Base-by-base conservation (phyloP, 2,888 invertebrate species). In the Hirtodrosophila confusa region DNA sequence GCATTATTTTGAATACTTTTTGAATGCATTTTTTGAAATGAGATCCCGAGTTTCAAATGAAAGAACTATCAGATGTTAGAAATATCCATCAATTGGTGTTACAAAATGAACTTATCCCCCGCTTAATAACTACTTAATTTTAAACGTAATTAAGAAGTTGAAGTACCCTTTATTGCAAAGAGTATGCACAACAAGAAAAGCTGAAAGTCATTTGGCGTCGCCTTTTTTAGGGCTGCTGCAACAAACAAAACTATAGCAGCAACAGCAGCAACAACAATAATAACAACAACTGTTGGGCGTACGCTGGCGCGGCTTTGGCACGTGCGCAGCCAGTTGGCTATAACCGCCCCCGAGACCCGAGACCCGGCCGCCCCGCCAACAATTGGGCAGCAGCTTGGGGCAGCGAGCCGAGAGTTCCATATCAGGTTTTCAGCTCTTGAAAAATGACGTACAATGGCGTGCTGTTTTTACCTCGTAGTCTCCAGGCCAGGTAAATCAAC, bases 381-480 rank as follows among this genome's bases (percentile, higher is more conserved):
- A 55, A 69, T 57, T 77, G 45, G 43, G 53, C 44, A 45, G 51
- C 43, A 57, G 56, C 56, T 62, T 61, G 50, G 33, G 65, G 61
- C 62, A 63, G 48, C 55, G 54, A 60, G 64, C 58, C 73, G 65
- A 63, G 65, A 63, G 80, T 82, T 86, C 75, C 75, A 86, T 83
- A 86, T 86, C 82, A 86, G 82, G 82, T 82, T 82, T 31, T 75
- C 36, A 62, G 54, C 63, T 60, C 69, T 80, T 75, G 75, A 86
- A 79, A 83, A 82, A 86, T 82, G 77, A 82, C 83, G 73, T 85
- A 82, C 83, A 83, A 86, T 83, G 80, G 80, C 62, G 61, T 10
- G 73, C 48, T 64, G 39, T 55, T 40, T 55, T 53, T 66, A 31
- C 41, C 17, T 60, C 45, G 29, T 45, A 37, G 60, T 49, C 39